A percentile compares a stretch with the other conserved stretches of the same genome.
These are phyloP conservation scores for Ramphastos sulfuratus DNA, from an alignment of 2,113 vertebrate species.

Conservation along the genomic window DNA sequence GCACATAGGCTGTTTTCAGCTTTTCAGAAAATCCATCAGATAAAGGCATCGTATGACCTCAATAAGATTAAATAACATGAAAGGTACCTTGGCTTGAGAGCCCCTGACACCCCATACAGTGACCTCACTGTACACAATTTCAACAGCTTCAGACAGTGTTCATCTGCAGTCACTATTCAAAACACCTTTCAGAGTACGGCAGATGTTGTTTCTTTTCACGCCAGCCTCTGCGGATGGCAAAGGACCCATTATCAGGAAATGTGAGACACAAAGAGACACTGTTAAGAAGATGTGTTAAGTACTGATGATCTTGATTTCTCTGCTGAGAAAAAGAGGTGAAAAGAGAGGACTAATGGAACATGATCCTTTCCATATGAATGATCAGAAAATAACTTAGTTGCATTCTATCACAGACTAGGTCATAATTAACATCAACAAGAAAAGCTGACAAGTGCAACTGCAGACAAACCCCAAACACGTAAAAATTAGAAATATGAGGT, in stretches of 20 bases:
- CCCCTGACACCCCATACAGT: neutral
- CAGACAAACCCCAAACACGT: neutral
- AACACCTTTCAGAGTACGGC: neutral
- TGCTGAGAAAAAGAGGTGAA: neutral
- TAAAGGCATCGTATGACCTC: neutral
- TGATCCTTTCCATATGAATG: neutral
- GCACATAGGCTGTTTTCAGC: neutral
- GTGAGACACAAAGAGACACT: neutral
- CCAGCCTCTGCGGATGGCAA: fast-evolving
- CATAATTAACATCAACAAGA: neutral
- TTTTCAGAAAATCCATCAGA: neutral
- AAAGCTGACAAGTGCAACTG: neutral
- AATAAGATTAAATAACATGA: neutral
- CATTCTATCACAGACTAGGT: neutral
- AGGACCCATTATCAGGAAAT: too few relatives aligned
- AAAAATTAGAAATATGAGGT: neutral
- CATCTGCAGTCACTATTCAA: neutral
- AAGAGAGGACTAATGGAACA: neutral
- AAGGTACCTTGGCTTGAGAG: neutral
- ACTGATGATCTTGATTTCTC: neutral
- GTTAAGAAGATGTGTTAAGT: neutral
- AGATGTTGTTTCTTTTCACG: neutral
- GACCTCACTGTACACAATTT: fast-evolving
- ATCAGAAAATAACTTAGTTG: neutral
- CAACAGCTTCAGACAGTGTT: neutral